Conservation (phyloP, 2,888 invertebrate species). For the Selenia dentaria region DNA sequence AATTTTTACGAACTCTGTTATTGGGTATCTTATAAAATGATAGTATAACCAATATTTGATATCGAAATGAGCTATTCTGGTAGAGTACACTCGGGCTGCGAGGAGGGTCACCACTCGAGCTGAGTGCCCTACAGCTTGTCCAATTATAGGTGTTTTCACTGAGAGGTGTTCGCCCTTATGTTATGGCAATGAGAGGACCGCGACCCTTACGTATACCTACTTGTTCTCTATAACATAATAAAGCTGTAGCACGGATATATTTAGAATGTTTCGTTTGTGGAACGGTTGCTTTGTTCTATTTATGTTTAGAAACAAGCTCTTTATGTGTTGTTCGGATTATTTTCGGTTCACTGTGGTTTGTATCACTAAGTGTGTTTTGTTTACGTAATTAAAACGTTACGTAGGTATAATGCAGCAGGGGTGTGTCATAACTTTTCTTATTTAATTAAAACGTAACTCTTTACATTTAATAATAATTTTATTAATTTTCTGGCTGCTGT, state of each 20-base stretch:
- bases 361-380: neutral
- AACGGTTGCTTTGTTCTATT: conserved; percentile 22
- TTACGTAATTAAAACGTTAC: too few species aligned
- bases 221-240: conserved; percentile 20
- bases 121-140: conserved; percentile 67
- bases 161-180: conserved; percentile 52
- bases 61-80: conserved; percentile 40
- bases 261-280: conserved; percentile 19
- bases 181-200: conserved; percentile 40
- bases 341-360: neutral
- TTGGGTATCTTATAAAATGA: too few species aligned
- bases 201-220: conserved; percentile 18
- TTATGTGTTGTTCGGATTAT: conserved; percentile 1
- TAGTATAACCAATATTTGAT: conserved; percentile 42
- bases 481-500: too few species aligned
- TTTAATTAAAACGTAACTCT: too few species aligned
- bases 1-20: neutral
- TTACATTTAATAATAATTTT: too few species aligned
- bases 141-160: conserved; percentile 73
- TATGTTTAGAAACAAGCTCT: conserved; percentile 6
- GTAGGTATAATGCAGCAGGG: too few species aligned
- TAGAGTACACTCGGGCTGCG: conserved; percentile 42
- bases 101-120: conserved; percentile 72
- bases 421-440: too few species aligned
- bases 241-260: neutral